Percentiles rank a stretch among this genome's conserved stretches.
These are phyloP conservation scores for Eilema sororculum DNA, from an alignment of 2,888 invertebrate genomes.

Conservation along the genomic window DNA sequence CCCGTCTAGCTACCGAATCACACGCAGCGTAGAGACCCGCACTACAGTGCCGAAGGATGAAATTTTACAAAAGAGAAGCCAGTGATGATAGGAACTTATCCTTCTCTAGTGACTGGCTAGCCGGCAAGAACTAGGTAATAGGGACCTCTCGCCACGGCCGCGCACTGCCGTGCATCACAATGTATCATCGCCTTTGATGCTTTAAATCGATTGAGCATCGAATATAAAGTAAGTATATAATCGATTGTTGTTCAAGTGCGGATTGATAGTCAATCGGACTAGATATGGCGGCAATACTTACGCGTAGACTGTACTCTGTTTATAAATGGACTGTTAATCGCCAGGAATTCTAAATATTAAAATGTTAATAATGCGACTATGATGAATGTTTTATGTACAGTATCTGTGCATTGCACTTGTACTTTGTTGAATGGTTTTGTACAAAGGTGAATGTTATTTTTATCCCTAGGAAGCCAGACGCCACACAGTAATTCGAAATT, in stretches of 20 bases:
- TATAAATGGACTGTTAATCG: neutral
- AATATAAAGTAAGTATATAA: neutral
- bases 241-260: neutral
- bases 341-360: neutral
- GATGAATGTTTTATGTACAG: slow-evolving; percentile 36
- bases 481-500: neutral
- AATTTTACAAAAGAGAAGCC: too few species aligned
- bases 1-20: slow-evolving; percentile 18
- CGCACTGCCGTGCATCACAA: neutral
- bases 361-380: neutral
- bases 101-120: too few species aligned
- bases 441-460: slow-evolving; percentile 27
- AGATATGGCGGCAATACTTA: neutral
- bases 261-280: neutral
- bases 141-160: too few species aligned
- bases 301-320: neutral
- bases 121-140: too few species aligned
- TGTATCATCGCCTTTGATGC: neutral
- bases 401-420: slow-evolving; percentile 35
- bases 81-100: too few species aligned
- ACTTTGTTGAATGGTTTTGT: slow-evolving; percentile 40
- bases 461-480: slow-evolving; percentile 7
- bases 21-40: slow-evolving; percentile 2
- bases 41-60: too few species aligned
- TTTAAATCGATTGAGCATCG: neutral